Evolutionary conservation across 2,888 invertebrate genomes (phyloP), one percentile per base, ranked within the genome.

Genomic region (Masnerella sp.): DNA sequence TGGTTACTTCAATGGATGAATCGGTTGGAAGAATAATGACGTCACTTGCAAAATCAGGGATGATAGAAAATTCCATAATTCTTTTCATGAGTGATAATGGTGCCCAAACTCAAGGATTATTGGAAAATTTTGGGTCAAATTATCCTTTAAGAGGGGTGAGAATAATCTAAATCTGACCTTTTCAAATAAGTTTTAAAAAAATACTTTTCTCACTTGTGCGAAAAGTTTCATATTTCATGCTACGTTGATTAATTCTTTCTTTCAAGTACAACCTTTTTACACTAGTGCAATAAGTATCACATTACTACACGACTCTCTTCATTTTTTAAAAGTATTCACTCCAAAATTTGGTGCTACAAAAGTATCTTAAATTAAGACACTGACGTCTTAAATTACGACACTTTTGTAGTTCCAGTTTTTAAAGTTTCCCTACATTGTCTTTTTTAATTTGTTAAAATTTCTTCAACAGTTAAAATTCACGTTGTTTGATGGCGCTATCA

Each of bases 401-500:
- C 18, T 18, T 12, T 34, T 34, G n/a, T n/a, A n/a, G n/a, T n/a
- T n/a, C n/a, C n/a, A n/a, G n/a, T n/a, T n/a, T n/a, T n/a, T n/a
- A n/a, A n/a, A n/a, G n/a, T n/a, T n/a, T n/a, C 30, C n/a, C n/a
- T 9, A 22, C 22, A 22, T 42, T 2, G 20, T 42, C 42, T 14
- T 36, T 36, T 32, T 32, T 4, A 25, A 25, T n/a, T n/a, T n/a
- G n/a, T n/a, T n/a, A n/a, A n/a, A n/a, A n/a, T n/a, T n/a, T n/a
- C n/a, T n/a, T n/a, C n/a, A n/a, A n/a, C 75, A 91, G 92, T 89
- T 91, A 85, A 97, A 97, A 87, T 89, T 91, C 77, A 92, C 94
- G 0, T 89, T 95, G 0, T 96, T 93, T 91, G 97, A 98, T 88
- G 97, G 97, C 2, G 96, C 92, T 0, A 90, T 96, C 0, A 90